phyloP scores from a whole-genome alignment of 2,888 invertebrate genomes.

The Criorhina ranunculi region DNA sequence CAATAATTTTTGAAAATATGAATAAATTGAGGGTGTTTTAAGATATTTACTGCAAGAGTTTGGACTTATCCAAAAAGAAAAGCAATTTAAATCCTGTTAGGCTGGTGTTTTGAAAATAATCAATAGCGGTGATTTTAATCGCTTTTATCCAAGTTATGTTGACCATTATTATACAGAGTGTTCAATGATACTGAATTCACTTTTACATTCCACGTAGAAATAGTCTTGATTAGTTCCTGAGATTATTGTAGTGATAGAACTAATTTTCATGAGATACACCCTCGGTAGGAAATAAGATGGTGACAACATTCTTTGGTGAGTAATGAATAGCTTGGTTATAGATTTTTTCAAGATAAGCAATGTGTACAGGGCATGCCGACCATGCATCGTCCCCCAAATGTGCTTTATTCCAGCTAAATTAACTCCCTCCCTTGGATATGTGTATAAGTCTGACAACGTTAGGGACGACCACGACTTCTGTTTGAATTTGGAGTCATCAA shows the following conservation, averaged over 20 bases:
- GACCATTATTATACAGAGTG: slow-evolving; percentile 10
- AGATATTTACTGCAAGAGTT: slow-evolving; percentile 79
- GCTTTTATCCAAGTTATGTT: slow-evolving; percentile 75
- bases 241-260: neutral
- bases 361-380: too few relatives aligned
- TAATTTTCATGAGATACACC: neutral
- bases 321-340: too few relatives aligned
- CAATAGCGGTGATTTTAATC: slow-evolving; percentile 78
- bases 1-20: neutral
- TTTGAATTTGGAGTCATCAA: too few relatives aligned
- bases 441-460: too few relatives aligned
- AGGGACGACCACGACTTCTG: too few relatives aligned
- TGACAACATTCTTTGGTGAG: too few relatives aligned
- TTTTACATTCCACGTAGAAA: neutral
- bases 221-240: neutral
- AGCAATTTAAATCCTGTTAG: slow-evolving; percentile 81
- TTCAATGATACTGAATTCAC: neutral
- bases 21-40: neutral
- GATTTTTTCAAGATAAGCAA: too few relatives aligned
- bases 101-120: slow-evolving; percentile 82
- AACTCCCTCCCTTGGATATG: too few relatives aligned
- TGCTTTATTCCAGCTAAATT: too few relatives aligned
- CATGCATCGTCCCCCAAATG: too few relatives aligned
- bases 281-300: too few relatives aligned
- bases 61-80: slow-evolving; percentile 79